Base-by-base conservation (phyloP, 53 echinoderm and acorn worm genomes). In the Hippasteria phrygiana region DNA sequence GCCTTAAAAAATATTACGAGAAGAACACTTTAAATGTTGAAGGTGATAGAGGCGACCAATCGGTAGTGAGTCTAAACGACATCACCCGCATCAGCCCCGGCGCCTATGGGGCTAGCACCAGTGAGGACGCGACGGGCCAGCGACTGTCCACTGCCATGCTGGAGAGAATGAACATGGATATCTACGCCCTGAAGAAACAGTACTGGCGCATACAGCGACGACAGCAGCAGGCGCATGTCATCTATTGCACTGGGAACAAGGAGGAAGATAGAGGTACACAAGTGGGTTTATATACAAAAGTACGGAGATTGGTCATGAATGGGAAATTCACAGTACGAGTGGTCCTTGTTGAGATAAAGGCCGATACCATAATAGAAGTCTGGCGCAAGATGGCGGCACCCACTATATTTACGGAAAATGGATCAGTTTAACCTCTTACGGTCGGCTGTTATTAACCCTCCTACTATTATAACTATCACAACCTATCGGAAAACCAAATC, bases 121-220 rank as follows among this genome's bases (percentile, higher is more conserved):
- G 92, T 2, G 90, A 92, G 18, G 93, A 95, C 51, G 74, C 83
- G 20, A 59, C 75, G 14, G 50, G 80, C 51, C 96, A 94, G 50
- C 80, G 91, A n/a, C 24, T 89, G 27, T 94, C 96, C 27, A 91
- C 94, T 6, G 96, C 94, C 55, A 96, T 99, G 87, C 82, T 96
- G 88, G 99, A 99, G 87, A 75, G 99, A 16, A 99, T 99, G 99
- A 95, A 94, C 75, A 90, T 96, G 87, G 99, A 99, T 53, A 90
- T 99, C 33, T 90, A 96, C 43, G 86, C 99, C 14, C 71, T 99
- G 34, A 99, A 99, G 93, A 93, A 91, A 65, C 99, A 99, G 92
- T 99, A 99, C 93, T 89, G 94, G 90, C 88, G 95, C 63, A 96
- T 99, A 76, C 99, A 99, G 79, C 55, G 92, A 32, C 87, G 95